Conservation (phyloP, 2,888 invertebrate genomes). For the Heteropelma amictum region DNA sequence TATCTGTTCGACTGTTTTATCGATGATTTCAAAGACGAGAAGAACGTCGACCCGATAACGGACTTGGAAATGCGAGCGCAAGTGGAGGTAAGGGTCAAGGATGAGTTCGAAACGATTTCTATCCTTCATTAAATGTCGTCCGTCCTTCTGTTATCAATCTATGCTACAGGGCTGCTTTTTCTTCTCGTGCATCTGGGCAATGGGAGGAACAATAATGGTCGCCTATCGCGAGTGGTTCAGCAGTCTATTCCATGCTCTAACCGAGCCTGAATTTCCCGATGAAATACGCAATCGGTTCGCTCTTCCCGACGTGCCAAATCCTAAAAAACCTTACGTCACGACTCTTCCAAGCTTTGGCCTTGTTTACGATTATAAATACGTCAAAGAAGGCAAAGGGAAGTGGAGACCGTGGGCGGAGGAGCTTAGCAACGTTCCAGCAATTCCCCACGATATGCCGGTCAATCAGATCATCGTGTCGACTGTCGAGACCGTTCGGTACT, state of each 20-base stretch:
- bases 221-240: slow-evolving; percentile 88
- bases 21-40: slow-evolving; percentile 91
- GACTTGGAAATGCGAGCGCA: slow-evolving; percentile 91
- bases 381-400: slow-evolving; percentile 93
- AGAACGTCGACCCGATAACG: slow-evolving; percentile 83
- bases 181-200: slow-evolving; percentile 94
- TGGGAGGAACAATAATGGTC: slow-evolving; percentile 90
- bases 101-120: not conserved
- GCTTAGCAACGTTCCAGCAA: slow-evolving; percentile 85
- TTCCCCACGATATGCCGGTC: slow-evolving; percentile 92
- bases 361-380: slow-evolving; percentile 93
- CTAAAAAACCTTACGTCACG: slow-evolving; percentile 87
- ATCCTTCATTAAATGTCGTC: slow-evolving; percentile 75
- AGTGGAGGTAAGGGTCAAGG: slow-evolving; percentile 82
- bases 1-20: slow-evolving; percentile 92
- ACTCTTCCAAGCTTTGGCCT: slow-evolving; percentile 88
- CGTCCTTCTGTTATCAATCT: no score
- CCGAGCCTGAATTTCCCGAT: slow-evolving; percentile 89
- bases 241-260: slow-evolving; percentile 84
- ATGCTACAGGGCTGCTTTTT: slow-evolving; percentile 96
- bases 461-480: slow-evolving; percentile 97
- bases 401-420: slow-evolving; percentile 96
- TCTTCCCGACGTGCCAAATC: slow-evolving; percentile 80
- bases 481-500: slow-evolving; percentile 91
- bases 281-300: slow-evolving; percentile 79